These are phyloP conservation scores for Diadegma fenestrale DNA, from an alignment of 2,888 invertebrate genomes.

Conservation along the genomic window DNA sequence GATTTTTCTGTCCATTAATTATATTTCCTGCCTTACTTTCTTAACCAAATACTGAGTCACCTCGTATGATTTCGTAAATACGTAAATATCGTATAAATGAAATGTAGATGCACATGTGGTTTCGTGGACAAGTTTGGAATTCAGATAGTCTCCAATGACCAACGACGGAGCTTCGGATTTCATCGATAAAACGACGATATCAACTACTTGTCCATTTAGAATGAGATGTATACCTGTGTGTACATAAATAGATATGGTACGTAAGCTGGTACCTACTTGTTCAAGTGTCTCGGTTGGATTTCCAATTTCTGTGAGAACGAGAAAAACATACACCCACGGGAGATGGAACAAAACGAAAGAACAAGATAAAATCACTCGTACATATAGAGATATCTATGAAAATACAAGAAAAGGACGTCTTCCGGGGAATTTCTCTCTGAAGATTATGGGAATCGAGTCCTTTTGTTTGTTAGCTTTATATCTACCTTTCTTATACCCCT, in stretches of 20 bases:
- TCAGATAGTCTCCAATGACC: slow-evolving; percentile 33
- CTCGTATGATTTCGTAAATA: not conserved
- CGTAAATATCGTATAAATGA: not conserved
- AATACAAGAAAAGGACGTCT: slow-evolving; percentile 8
- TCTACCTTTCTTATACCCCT: slow-evolving; percentile 9
- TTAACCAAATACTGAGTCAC: not conserved
- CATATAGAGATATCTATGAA: slow-evolving; percentile 15
- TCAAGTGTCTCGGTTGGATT: slow-evolving; percentile 47
- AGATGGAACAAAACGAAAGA: slow-evolving; percentile 39
- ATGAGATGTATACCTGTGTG: not conserved
- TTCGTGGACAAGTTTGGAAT: not conserved
- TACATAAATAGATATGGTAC: slow-evolving; percentile 6
- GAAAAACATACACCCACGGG: slow-evolving; percentile 41
- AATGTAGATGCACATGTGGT: not conserved
- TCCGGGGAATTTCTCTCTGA: not conserved
- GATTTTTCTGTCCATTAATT: too few species aligned
- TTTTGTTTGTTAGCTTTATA: slow-evolving; percentile 10
- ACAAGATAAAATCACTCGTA: slow-evolving; percentile 20
- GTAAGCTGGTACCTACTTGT: slow-evolving; percentile 33
- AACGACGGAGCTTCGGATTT: slow-evolving; percentile 41
- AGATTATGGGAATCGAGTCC: slow-evolving; percentile 3
- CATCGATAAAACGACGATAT: slow-evolving; percentile 37
- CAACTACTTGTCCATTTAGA: not conserved
- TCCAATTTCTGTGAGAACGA: slow-evolving; percentile 58
- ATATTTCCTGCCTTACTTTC: too few species aligned